Evolutionary conservation across 2,797 vertebrate genomes (phyloP), one percentile per base, ranked within the genome.

Genomic region (Oreonectes daqikongensis): DNA sequence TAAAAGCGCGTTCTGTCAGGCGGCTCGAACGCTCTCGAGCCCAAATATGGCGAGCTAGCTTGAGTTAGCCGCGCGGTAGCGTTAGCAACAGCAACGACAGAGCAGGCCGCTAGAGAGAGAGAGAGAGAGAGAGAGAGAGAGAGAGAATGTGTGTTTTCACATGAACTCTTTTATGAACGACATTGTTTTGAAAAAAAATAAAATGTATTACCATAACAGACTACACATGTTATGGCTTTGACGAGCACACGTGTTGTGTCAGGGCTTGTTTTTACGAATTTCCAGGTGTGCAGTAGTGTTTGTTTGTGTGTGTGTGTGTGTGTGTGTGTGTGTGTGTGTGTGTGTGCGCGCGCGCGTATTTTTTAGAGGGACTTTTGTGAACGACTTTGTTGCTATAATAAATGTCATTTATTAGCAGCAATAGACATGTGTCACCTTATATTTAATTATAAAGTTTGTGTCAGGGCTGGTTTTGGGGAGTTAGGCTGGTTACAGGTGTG

Each of bases 11-110:
- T 26, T 61, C 26, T 22, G 35, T 67, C 63, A 42, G 35, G 26
- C 52, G 52, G 52, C n/a, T 9, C n/a, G 35, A 9, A 8, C 64
- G 38, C 52, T 53, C 67, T 42, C 57, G 52, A 67, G 53, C 24
- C 38, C 64, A 77, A 77, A 77, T 42, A 69, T 63, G 66, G 66
- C 75, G 66, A 69, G 75, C 22, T 77, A 69, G 53, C 65, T 35
- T n/a, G 22, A 53, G 74, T 50, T 76, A 76, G 73, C 73, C 50
- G 61, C 57, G 70, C 70, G 70, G n/a, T 63, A 73, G 72, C 73
- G 66, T 69, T 77, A 69, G 65, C 65, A 69, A 46, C 40, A 26
- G 46, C 35, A 55, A 12, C 48, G 48, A 20, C 17, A 20, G 18
- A 66, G 26, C 55, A 77, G 75, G 75, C 75, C 75, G 75, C 40